A percentile compares a stretch with the other conserved stretches of the same genome.
These are phyloP conservation scores for Oreonectes daqikongensis DNA, from an alignment of 2,797 vertebrate genomes.

Conservation along the genomic window DNA sequence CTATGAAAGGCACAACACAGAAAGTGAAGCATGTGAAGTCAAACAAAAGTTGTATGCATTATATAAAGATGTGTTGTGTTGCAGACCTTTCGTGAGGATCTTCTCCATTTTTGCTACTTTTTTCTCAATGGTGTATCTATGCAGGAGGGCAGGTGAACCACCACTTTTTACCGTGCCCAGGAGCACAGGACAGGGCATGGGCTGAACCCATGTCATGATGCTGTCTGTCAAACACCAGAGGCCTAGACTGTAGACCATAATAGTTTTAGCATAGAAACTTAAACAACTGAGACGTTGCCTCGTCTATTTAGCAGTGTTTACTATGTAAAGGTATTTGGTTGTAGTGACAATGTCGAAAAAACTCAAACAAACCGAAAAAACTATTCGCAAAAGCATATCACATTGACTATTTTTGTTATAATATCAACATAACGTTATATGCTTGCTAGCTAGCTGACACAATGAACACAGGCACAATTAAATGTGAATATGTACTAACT, in stretches of 20 bases:
- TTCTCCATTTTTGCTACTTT: slow-evolving; percentile 79
- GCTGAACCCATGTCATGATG: slow-evolving; percentile 55
- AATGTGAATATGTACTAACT: slow-evolving; percentile 18
- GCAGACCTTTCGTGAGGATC: slow-evolving; percentile 81
- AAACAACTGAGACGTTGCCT: background rate
- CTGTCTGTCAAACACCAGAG: background rate
- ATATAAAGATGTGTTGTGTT: background rate
- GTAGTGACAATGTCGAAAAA: background rate
- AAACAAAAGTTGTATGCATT: background rate
- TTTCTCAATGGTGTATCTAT: slow-evolving; percentile 75
- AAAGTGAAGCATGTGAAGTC: slow-evolving; percentile 3
- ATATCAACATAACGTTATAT: too few species aligned
- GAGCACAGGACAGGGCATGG: slow-evolving; percentile 78
- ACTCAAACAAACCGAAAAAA: too few species aligned
- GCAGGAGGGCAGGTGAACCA: slow-evolving; percentile 76
- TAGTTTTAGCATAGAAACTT: background rate
- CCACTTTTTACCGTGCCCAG: slow-evolving; percentile 75
- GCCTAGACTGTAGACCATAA: background rate
- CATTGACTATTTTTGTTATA: background rate
- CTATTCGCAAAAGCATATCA: background rate
- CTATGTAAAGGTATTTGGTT: background rate
- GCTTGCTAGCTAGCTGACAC: background rate
- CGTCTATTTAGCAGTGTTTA: background rate
- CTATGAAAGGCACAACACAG: slow-evolving; percentile 57
- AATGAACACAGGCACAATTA: background rate